These are phyloP conservation scores for Liodrosophila aerea DNA, from an alignment of 2,888 invertebrate genomes.

Conservation along the genomic window DNA sequence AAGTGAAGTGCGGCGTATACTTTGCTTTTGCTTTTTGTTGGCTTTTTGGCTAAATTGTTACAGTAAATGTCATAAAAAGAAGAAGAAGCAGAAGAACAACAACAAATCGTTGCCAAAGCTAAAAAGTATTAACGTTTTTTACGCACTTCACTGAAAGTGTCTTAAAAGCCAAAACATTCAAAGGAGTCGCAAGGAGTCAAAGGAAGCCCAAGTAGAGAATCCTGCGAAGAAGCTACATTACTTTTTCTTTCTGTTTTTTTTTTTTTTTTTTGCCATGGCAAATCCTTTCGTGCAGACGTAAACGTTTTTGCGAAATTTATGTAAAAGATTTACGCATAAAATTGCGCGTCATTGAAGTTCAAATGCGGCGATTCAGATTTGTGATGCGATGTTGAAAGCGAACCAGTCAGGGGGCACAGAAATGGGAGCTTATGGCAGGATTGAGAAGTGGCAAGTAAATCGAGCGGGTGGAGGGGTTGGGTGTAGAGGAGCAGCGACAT, in stretches of 20 bases:
- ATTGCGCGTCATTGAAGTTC: constrained; percentile 76
- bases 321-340: constrained; percentile 77
- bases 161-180: constrained; percentile 44
- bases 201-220: too few species aligned
- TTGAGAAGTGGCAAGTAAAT: background rate
- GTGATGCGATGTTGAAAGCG: constrained; percentile 25
- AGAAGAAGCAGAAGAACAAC: constrained; percentile 1
- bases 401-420: background rate
- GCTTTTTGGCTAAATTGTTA: constrained; percentile 58
- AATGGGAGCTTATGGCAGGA: too few species aligned
- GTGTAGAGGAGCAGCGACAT: constrained; percentile 44
- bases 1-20: constrained; percentile 19
- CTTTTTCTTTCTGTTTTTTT: background rate
- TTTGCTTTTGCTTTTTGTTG: constrained; percentile 25
- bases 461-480: too few species aligned
- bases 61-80: constrained; percentile 65
- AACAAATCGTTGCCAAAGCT: background rate
- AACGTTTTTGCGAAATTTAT: constrained; percentile 70
- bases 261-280: constrained; percentile 20
- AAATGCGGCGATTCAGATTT: constrained; percentile 66
- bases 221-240: constrained; percentile 16
- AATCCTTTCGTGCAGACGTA: constrained; percentile 73
- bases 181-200: constrained; percentile 14
- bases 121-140: constrained; percentile 68
- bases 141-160: constrained; percentile 59